Evolutionary conservation across 2,888 invertebrate species (phyloP), one percentile per base, ranked within the genome.

Genomic region (Linnaemya vulpina): DNA sequence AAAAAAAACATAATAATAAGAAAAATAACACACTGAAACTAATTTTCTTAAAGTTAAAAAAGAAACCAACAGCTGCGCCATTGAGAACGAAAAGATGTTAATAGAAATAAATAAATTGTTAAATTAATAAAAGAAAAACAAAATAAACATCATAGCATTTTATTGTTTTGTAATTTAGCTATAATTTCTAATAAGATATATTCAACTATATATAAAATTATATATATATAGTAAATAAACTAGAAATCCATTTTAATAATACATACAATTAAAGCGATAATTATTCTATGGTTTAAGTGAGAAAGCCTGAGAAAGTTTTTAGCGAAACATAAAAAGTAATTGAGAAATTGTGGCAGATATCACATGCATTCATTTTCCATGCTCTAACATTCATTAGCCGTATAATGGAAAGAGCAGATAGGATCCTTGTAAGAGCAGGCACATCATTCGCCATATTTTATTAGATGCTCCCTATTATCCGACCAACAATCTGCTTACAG

Each of bases 111-210:
- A 13, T 25, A 46, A 17, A 71, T 74, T 20, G 40, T 63, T 58
- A 63, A 63, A 43, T 68, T 35, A 49, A 58, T 17, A 11, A 40
- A 71, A 51, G 63, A 55, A 38, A 78, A 70, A 75, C 67, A 82
- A 51, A 70, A 55, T 38, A 78, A 70, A 75, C 67, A 82, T 82
- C 70, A 71, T 78, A 79, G 85, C 40, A 60, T 65, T 79, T 82
- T 85, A 85, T 85, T 82, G 82, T 85, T 85, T 85, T 85, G 85
- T 82, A 82, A 85, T 85, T 71, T 82, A 78, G 75, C 78, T 79
- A 65, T 79, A 79, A 82, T 82, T 78, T 81, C 17, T 49, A 11
- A 10, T 46, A 73, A 46, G 10, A 43, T 35, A 73, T 58, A 68
- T 30, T 43, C 35, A 46, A 20, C 9, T 49, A 58, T 30, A 43